Base-by-base conservation (phyloP, 2,888 invertebrate species). In the Vanessa cardui region DNA sequence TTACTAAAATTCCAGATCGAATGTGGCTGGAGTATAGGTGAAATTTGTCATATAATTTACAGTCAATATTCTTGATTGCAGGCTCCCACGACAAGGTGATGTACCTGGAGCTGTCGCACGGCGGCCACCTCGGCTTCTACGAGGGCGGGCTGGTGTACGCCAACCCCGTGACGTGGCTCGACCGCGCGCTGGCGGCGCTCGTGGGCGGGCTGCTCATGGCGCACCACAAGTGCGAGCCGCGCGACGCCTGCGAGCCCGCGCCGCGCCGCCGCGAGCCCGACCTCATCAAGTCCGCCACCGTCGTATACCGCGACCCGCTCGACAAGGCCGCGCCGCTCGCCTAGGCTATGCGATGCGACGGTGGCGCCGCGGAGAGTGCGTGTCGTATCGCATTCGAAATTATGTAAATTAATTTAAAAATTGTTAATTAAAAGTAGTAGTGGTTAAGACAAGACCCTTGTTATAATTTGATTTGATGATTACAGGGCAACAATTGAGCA, bases 61-160 rank as follows among this genome's bases (percentile, higher is more conserved):
- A 9, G 18, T 7, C 2, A 1, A 6, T 47, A 47, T 18, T 47
- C 7, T 6, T 74, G 71, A 77, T 80, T 83, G 83, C 86, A 97
- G 97, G 91, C 74, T 94, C 94, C 9, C 94, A 94, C 68, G 93
- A 94, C 61, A 96, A 95, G 77, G 93, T 94, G 4, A 94, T 97
- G 76, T 98, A 96, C 81, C 90, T 98, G 65, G 96, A 97, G 83
- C 90, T 98, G 31, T 96, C 97, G 12, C 98, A 98, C 84, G 99
- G 99, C 15, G 99, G 99, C 5, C 99, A 99, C 88, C 93, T 99
- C 73, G 99, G 98, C 21, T 99, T 98, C 89, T 98, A 98, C 85
- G 98, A 99, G 89, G 98, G 98, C 12, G 98, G 98, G 20, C 88
- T 96, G 33, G 83, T 98, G 1, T 96, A 97, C 85, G 98, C 98